These are phyloP conservation scores for Isichthys henryi DNA, from an alignment of 2,113 vertebrate species.

Conservation along the genomic window DNA sequence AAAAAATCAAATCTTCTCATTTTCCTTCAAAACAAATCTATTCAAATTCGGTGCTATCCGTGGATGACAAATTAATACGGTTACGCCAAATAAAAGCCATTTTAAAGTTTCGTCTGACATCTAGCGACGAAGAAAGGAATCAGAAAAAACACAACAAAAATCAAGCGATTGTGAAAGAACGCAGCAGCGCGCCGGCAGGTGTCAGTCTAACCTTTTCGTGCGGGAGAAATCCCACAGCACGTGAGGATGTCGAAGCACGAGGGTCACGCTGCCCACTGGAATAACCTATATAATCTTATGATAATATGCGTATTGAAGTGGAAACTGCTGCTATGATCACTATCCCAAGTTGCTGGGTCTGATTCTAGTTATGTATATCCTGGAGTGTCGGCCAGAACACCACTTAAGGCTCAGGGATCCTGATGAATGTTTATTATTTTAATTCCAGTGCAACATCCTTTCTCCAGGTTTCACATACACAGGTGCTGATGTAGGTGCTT, in stretches of 20 bases:
- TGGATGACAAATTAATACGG: background rate
- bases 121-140: constrained; percentile 27
- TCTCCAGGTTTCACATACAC: no score
- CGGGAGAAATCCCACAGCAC: background rate
- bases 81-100: background rate
- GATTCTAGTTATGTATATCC: no score
- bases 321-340: no score
- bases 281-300: background rate
- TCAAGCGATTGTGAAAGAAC: background rate
- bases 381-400: no score
- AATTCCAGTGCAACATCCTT: no score
- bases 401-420: no score
- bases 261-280: background rate
- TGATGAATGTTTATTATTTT: no score
- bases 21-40: background rate
- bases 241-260: background rate
- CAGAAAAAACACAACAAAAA: background rate
- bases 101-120: constrained; percentile 28
- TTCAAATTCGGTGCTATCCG: background rate
- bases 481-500: no score
- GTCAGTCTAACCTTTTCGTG: constrained; percentile 9
- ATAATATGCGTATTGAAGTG: background rate
- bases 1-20: background rate
- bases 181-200: background rate
- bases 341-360: no score